Evolutionary conservation across 2,888 invertebrate species (phyloP), one percentile per base, ranked within the genome.

Genomic region (Drosophila lutescens): DNA sequence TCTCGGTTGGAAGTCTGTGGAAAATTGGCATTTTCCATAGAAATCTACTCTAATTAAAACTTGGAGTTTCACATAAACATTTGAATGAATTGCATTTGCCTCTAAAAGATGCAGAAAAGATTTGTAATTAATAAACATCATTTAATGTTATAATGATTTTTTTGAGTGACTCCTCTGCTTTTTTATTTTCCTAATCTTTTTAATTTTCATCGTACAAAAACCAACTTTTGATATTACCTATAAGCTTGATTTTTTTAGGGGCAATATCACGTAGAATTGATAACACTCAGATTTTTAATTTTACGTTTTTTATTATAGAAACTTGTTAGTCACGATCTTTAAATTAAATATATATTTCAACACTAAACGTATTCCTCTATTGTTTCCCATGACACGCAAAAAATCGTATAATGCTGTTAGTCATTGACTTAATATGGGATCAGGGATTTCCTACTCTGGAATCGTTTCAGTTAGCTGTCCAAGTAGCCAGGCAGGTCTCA

Each of bases 401-500:
- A 41, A 59, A 20, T 55, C 40, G n/a, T n/a, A n/a, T 15, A 20
- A 38, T 1, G 26, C n/a, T 41, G 32, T 63, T 63, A 63, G 49
- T 63, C 62, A 63, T 23, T 32, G 34, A 49, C 32, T 62, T 63
- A 47, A 63, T 41, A 30, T 34, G 40, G 10, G 30, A 4, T 17
- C 49, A 41, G 66, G 70, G 57, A 70, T 66, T 66, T 66, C 66
- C 70, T 66, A 55, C 40, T 38, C 65, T 66, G 46, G 23, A 68
- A 38, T 46, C 54, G 23, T 15, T 38, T 44, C 12, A 36, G n/a
- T 59, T 44, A 26, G 34, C 58, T 41, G 34, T 30, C 36, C 26
- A 36, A 36, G 38, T 62, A 62, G 38, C 62, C 12, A 34, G 32
- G 23, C 62, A 49, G 13, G 49, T 46, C 23, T 55, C 46, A 66